Conservation (phyloP, 2,797 vertebrate species). For the Gadopsis marmoratus region DNA sequence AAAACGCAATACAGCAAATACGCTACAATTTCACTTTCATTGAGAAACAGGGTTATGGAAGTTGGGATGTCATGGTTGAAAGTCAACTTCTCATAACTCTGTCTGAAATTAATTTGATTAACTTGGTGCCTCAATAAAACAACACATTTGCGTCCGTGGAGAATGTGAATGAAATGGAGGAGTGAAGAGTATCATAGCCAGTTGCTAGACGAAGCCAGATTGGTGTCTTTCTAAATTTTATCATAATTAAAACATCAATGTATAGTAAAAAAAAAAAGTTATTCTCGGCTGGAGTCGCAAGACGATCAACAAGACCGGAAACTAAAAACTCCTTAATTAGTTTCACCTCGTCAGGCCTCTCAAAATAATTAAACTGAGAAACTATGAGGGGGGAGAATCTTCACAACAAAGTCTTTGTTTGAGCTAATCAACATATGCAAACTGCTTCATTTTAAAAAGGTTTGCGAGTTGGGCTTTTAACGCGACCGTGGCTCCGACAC, state of each 20-base stretch:
- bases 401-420: neutral
- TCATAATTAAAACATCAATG: neutral
- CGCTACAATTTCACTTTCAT: no score
- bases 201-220: neutral
- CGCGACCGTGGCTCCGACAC: conserved; percentile 39
- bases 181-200: neutral
- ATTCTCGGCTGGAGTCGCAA: neutral
- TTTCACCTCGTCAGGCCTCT: neutral
- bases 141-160: neutral
- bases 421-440: neutral
- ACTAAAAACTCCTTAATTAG: neutral
- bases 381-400: neutral
- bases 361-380: neutral
- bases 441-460: neutral
- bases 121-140: neutral
- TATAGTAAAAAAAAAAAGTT: no score
- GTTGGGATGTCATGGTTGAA: neutral
- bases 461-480: neutral
- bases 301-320: neutral
- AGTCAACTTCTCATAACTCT: neutral
- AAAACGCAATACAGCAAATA: no score
- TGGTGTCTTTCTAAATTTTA: neutral
- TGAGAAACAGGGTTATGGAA: neutral
- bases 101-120: neutral
- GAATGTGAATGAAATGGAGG: neutral